phyloP scores from a whole-genome alignment of 2,888 invertebrate species.

The Rutpela maculata region DNA sequence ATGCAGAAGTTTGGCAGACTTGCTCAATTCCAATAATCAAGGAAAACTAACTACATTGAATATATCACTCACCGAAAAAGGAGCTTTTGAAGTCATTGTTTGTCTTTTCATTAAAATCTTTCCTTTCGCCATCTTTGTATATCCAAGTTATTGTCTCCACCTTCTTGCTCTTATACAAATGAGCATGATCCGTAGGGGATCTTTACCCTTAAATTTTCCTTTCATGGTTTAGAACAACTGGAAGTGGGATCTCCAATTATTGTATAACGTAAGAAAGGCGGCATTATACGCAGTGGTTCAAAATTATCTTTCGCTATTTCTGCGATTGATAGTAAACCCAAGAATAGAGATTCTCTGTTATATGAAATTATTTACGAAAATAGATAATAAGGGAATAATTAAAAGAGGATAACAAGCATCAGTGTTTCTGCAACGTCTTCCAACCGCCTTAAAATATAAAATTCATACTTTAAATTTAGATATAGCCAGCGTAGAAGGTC shows the following conservation, averaged over 20 bases:
- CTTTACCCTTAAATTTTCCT: neutral
- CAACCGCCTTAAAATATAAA: too few relatives aligned
- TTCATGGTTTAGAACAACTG: neutral
- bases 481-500: too few relatives aligned
- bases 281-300: too few relatives aligned
- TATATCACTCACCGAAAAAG: conserved; percentile 38
- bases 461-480: too few relatives aligned
- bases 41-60: conserved; percentile 34
- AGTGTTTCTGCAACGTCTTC: too few relatives aligned
- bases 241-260: conserved; percentile 13
- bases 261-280: too few relatives aligned
- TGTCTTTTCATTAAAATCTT: conserved; percentile 43
- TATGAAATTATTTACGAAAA: too few relatives aligned
- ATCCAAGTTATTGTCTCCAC: conserved; percentile 23
- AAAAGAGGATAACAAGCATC: too few relatives aligned
- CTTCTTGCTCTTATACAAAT: conserved; percentile 28
- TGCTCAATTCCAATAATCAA: conserved; percentile 41
- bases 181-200: conserved; percentile 21
- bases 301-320: too few relatives aligned
- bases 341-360: too few relatives aligned
- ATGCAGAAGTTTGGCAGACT: conserved; percentile 34
- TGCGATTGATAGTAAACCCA: too few relatives aligned
- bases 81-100: conserved; percentile 49
- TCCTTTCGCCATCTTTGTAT: conserved; percentile 18
- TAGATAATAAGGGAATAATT: too few relatives aligned